Evolutionary conservation across 2,797 vertebrate species (phyloP).

Genomic region (Taeniopygia guttata): DNA sequence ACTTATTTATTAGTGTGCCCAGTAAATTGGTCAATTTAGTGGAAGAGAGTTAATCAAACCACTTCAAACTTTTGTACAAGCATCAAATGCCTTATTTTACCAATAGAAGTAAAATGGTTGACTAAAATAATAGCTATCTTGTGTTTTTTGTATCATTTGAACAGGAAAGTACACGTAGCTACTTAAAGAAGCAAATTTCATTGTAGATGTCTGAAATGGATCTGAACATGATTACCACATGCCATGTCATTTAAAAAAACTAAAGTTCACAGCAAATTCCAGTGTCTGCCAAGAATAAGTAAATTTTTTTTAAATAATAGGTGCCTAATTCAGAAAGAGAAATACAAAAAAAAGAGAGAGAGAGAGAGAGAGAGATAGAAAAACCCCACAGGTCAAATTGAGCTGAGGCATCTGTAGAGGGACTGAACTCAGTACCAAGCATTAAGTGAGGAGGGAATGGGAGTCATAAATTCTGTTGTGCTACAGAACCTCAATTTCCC

Average conservation of each 20-base stretch:
- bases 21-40: background rate
- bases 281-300: background rate
- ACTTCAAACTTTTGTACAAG: background rate
- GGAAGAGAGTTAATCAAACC: background rate
- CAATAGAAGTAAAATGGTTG: background rate
- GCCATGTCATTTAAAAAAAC: background rate
- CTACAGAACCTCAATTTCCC: background rate
- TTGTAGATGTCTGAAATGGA: background rate
- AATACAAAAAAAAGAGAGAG: rapidly evolving
- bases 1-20: background rate
- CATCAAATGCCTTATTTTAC: background rate
- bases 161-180: background rate
- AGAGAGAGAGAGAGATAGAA: background rate
- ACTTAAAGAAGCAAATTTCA: background rate
- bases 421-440: background rate
- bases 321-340: background rate
- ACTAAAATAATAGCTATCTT: background rate
- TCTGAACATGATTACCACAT: background rate
- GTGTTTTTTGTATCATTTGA: background rate
- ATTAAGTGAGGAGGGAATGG: background rate
- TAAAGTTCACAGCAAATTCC: background rate
- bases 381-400: background rate
- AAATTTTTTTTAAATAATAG: background rate
- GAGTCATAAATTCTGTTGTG: background rate
- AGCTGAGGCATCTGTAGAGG: background rate